phyloP scores from a whole-genome alignment of 2,113 vertebrate species.

The Ailuropoda melanoleuca region DNA sequence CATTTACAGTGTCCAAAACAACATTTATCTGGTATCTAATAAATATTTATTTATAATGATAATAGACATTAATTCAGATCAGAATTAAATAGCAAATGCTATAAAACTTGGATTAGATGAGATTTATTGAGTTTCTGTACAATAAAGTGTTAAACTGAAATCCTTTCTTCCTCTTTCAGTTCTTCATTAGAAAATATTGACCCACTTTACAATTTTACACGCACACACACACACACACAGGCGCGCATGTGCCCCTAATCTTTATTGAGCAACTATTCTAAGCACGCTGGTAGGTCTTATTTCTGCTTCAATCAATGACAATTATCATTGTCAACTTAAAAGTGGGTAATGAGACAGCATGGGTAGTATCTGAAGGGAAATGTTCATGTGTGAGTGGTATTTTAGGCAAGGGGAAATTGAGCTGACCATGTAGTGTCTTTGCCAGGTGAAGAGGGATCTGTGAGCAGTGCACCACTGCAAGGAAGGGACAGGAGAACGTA shows the following conservation, averaged over 20 bases:
- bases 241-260: background rate
- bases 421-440: background rate
- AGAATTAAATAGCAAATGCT: background rate
- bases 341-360: background rate
- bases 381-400: background rate
- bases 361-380: background rate
- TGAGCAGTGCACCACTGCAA: background rate
- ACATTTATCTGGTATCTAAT: background rate
- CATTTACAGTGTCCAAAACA: background rate
- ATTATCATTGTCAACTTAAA: background rate
- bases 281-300: background rate
- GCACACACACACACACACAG: background rate
- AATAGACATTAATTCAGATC: background rate
- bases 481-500: too few species aligned
- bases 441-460: background rate
- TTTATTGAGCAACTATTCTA: background rate
- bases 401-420: background rate
- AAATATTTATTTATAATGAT: slow-evolving; percentile 11
- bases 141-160: background rate
- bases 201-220: background rate
- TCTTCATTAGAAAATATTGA: background rate
- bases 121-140: background rate
- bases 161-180: background rate
- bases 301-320: background rate
- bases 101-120: background rate